Evolutionary conservation across 2,797 vertebrate genomes (phyloP).

Genomic region (Cephalopachus bancanus): DNA sequence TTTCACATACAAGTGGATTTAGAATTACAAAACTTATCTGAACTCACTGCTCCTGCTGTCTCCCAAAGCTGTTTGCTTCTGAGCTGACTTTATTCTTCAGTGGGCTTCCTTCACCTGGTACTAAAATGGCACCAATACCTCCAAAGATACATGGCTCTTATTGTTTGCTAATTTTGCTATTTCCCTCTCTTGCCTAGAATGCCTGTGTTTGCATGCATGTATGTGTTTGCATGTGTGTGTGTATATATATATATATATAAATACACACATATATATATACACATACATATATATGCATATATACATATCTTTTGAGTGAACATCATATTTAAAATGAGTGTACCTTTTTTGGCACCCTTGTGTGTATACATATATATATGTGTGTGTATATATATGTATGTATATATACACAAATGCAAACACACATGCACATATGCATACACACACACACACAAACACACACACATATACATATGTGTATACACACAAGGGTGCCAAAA

Average conservation of each 20-base stretch:
- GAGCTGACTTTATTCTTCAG: background rate
- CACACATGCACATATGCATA: too few relatives aligned
- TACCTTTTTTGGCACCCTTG: too few relatives aligned
- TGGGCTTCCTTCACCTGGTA: background rate
- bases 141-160: background rate
- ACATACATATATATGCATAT: too few relatives aligned
- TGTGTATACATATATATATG: too few relatives aligned
- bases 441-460: too few relatives aligned
- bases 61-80: background rate
- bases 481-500: too few relatives aligned
- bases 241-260: background rate
- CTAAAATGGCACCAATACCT: background rate
- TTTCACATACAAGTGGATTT: background rate
- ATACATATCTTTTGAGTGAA: too few relatives aligned
- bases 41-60: background rate
- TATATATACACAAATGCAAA: too few relatives aligned
- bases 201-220: rapidly evolving
- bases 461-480: too few relatives aligned
- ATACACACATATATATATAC: rapidly evolving
- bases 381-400: too few relatives aligned
- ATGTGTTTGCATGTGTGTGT: background rate
- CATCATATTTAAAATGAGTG: too few relatives aligned
- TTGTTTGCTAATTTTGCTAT: background rate
- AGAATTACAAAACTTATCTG: background rate
- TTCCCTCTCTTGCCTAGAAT: background rate